These are phyloP conservation scores for Podiceps cristatus DNA, from an alignment of 2,113 vertebrate species.

Conservation along the genomic window DNA sequence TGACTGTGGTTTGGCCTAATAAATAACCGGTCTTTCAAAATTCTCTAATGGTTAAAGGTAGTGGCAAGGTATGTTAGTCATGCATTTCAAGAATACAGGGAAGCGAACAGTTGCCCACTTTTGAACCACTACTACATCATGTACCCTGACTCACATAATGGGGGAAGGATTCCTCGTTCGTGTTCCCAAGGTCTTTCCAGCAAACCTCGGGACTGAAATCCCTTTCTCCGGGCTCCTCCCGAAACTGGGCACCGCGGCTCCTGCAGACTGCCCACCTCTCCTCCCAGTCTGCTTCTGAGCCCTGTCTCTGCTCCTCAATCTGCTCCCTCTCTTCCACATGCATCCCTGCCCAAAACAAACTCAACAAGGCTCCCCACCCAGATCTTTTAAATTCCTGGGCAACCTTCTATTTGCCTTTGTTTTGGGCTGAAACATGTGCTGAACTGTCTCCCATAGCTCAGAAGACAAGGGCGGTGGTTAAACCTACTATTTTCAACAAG, in stretches of 20 bases:
- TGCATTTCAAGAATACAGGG: not conserved
- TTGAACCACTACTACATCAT: not conserved
- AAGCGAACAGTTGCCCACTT: not conserved
- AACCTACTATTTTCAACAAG: not conserved
- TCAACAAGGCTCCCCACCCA: conserved; percentile 48
- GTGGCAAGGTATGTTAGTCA: not conserved
- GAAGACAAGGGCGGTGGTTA: conserved; percentile 9
- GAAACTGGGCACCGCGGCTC: not conserved
- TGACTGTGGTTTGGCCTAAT: not conserved
- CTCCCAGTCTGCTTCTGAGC: not conserved
- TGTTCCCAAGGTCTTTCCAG: not conserved
- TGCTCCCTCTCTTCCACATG: not conserved
- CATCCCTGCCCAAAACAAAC: conserved; percentile 60
- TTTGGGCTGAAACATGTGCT: conserved; percentile 53
- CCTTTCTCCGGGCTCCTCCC: not conserved
- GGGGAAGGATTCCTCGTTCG: not conserved
- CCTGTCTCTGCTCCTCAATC: not conserved
- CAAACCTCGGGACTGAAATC: accelerated
- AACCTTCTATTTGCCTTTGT: conserved; percentile 46
- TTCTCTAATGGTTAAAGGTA: not conserved
- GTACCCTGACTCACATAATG: not conserved
- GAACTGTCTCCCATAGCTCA: conserved; percentile 15
- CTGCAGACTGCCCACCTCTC: not conserved
- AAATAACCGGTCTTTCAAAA: not conserved
- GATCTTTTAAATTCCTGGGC: conserved; percentile 64